Evolutionary conservation across 2,888 invertebrate species (phyloP), one percentile per base, ranked within the genome.

Genomic region (Gandaritis pyraliata): DNA sequence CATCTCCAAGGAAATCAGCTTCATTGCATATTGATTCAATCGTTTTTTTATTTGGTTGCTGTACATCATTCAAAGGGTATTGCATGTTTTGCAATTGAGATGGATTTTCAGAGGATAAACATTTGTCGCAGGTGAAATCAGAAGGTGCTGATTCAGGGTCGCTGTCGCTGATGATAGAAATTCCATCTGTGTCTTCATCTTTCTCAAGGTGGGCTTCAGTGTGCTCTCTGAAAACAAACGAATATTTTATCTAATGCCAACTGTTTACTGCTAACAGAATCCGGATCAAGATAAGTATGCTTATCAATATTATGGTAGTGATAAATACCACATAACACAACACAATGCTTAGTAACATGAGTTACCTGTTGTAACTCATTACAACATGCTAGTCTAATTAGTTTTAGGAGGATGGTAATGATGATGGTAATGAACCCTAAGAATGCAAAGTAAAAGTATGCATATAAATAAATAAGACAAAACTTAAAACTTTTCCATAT

Each of bases 171-270:
- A 93, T 93, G 56, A 93, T 87, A 45, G 92, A 92, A 77, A 93
- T 92, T 1, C 92, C 92, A 79, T 93, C 93, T 30, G 92, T 93
- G 65, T 93, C 93, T 68, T 90, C 90, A 79, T 92, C 93, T 74
- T 86, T 90, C 50, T 92, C 91, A 60, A 72, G 67, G 58, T 72
- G 74, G 33, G 54, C 23, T 33, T 81, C 80, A 51, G 72, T 64
- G 64, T 69, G 65, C 47, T 75, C 73, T 47, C 87, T 88, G 80
- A 41, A 66, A 64, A 71, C 70, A 64, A 72, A 66, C 58, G 52
- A 51, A 39, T 15, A 38, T 29, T 36, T 16, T 15, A n/a, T 52
- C 4, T 12, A 16, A 5, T 41, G 36, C 4, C 12, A 29, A 30
- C 36, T 36, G 48, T 48, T 43, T 43, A 15, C 15, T 1, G 29